Evolutionary conservation across 2,888 invertebrate species (phyloP), one percentile per base, ranked within the genome.

Genomic region (Apotomis betuletana): DNA sequence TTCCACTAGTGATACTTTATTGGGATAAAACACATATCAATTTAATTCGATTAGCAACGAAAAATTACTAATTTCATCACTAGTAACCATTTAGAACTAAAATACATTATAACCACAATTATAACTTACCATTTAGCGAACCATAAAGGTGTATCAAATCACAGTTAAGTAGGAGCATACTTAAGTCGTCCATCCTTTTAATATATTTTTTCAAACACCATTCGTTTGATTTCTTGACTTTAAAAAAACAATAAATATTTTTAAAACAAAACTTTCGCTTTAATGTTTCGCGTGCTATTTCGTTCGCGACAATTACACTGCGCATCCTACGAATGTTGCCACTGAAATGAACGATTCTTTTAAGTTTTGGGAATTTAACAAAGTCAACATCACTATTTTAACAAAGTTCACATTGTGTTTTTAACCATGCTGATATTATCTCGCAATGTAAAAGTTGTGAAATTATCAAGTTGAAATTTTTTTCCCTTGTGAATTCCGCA

Each of bases 121-220:
- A 52, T 52, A 52, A 52, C 52, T 52, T 52, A 52, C 52, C 52
- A 52, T 52, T 52, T 13, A 52, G 52, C 52, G 52, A 52, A 13
- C 13, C 52, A 52, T n/a, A 52, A 52, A 52, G 52, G 9, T 52
- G 52, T 9, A 52, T 52, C n/a, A 13, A 52, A 52, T 52, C 13
- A 52, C 4, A 52, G 6, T 13, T 52, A 13, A 27, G 27, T 27
- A 27, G 27, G 27, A 27, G 27, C 27, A 27, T 27, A 27, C 27
- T 27, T 27, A 27, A 27, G 27, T 27, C 27, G 27, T 27, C 27
- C 27, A 27, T 27, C 27, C 27, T 27, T 27, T 27, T 27, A 27
- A 27, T 27, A 27, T 27, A 27, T 27, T 27, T 52, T n/a, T 13
- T 52, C 13, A n/a, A 52, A 5, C 13, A 52, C 4, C 52, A 10